phyloP scores from a whole-genome alignment of 2,797 vertebrate genomes.

The Propithecus perrieri region DNA sequence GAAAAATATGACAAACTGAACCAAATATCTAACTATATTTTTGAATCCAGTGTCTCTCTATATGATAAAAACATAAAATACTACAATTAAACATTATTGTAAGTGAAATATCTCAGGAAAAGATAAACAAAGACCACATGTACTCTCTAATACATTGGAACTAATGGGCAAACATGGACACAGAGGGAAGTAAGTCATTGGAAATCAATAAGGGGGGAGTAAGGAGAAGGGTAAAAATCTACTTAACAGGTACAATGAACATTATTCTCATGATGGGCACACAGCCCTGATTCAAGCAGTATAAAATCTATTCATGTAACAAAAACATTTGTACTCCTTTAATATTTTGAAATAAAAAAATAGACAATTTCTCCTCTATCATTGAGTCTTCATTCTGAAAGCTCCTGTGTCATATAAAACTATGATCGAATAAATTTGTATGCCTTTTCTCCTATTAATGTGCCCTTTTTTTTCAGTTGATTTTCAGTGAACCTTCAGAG shows the following conservation, averaged over 20 bases:
- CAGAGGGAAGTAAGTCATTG: not conserved
- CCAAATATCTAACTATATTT: not conserved
- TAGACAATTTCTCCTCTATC: not conserved
- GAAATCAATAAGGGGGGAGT: not conserved
- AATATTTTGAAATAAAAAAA: not conserved
- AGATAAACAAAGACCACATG: not conserved
- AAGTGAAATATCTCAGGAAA: not conserved
- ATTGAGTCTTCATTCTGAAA: not conserved
- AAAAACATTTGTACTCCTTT: not conserved
- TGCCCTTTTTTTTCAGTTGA: not conserved
- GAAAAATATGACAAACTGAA: not conserved
- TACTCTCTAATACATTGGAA: not conserved
- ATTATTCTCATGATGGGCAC: not conserved
- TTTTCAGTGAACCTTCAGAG: not conserved
- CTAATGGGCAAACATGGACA: not conserved
- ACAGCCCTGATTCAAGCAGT: not conserved
- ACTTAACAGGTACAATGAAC: not conserved
- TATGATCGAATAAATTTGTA: not conserved
- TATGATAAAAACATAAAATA: not conserved
- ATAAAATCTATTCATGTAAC: not conserved
- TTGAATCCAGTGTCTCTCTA: not conserved
- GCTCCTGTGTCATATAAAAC: not conserved
- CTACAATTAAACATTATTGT: not conserved
- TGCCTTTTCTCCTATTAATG: not conserved
- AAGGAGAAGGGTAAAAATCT: not conserved